phyloP scores from a whole-genome alignment of 2,113 vertebrate genomes.

The Petromus typicus region DNA sequence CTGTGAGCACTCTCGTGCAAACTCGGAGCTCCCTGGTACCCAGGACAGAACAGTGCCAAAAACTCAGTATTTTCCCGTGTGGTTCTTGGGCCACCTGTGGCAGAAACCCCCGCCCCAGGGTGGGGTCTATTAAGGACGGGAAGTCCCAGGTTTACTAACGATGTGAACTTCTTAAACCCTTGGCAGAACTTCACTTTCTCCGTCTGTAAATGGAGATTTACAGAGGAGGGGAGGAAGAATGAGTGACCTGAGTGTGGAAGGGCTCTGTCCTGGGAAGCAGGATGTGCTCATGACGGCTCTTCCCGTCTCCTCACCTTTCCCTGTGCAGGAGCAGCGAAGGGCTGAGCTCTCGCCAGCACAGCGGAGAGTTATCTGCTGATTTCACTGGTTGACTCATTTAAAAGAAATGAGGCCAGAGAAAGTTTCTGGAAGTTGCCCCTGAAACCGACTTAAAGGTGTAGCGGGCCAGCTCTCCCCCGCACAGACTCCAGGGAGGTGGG shows the following conservation, averaged over 20 bases:
- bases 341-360: neutral
- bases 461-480: neutral
- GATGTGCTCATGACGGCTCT: neutral
- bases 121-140: neutral
- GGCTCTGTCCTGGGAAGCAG: neutral
- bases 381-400: constrained; percentile 45
- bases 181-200: neutral
- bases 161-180: constrained; percentile 16
- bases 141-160: neutral
- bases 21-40: neutral
- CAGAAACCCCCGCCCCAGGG: neutral
- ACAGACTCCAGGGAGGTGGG: neutral
- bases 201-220: neutral
- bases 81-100: neutral
- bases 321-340: neutral
- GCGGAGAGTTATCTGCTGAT: constrained; percentile 25
- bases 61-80: neutral
- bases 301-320: neutral
- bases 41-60: neutral
- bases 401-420: neutral
- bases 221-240: no score
- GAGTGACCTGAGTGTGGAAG: neutral
- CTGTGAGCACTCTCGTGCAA: neutral
- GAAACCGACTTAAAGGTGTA: neutral
- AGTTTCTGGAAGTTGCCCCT: neutral